Percentiles rank a stretch among this genome's conserved stretches.
Evolutionary conservation across 37 sponge, comb jelly and placozoan species (phyloP).

Genomic region (Halisarca cf. caerulea): DNA sequence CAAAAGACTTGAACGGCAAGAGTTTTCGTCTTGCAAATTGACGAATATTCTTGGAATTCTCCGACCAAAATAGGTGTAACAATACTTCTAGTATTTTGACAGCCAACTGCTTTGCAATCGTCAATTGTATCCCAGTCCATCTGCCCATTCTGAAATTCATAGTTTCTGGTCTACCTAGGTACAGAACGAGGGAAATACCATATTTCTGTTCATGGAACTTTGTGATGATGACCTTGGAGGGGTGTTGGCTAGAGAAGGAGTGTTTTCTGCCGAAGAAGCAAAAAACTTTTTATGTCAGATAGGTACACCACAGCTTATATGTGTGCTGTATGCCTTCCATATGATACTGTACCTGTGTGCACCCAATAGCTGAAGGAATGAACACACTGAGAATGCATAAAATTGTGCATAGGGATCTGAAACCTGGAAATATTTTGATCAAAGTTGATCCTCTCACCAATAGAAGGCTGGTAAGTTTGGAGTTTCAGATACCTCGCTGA

Average conservation of each 20-base stretch:
- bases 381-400: constrained; percentile 65
- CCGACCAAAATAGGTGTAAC: no score
- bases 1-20: no score
- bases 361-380: constrained; percentile 71
- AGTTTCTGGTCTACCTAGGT: no score
- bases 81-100: no score
- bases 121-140: no score
- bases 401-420: constrained; percentile 88
- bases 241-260: constrained; percentile 58
- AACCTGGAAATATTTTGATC: constrained; percentile 87
- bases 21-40: no score
- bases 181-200: no score
- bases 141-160: no score
- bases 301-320: constrained; percentile 37
- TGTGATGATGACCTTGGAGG: constrained; percentile 92
- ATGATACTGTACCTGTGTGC: no score
- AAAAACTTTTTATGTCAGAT: constrained; percentile 69
- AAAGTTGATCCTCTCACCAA: constrained; percentile 56
- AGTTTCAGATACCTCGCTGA: not conserved
- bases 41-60: no score
- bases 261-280: constrained; percentile 62
- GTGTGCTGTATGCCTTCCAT: no score
- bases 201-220: constrained; percentile 87
- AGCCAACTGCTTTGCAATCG: no score
- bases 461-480: constrained; percentile 69